Percentiles rank a stretch among this genome's conserved stretches.
These are phyloP conservation scores for Sphaerophoria taeniata DNA, from an alignment of 2,888 invertebrate species.

Conservation along the genomic window DNA sequence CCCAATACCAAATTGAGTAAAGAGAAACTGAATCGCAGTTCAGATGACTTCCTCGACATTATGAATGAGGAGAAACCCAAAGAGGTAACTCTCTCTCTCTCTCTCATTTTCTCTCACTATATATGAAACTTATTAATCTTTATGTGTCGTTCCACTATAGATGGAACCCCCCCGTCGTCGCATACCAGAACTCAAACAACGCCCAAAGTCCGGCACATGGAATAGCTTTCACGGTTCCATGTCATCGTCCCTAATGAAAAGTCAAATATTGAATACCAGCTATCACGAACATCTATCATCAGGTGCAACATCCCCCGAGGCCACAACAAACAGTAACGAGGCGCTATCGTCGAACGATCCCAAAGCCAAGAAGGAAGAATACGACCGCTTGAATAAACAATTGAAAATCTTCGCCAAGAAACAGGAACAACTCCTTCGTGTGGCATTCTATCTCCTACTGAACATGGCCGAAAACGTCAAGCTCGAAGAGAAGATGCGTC, in stretches of 20 bases:
- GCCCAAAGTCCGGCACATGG: conserved; percentile 91
- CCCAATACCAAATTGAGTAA: conserved; percentile 80
- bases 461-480: conserved; percentile 98
- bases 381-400: conserved; percentile 90
- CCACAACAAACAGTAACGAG: conserved; percentile 81
- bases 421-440: conserved; percentile 95
- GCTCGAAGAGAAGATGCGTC: conserved; percentile 98
- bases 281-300: conserved; percentile 87
- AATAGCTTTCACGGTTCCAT: conserved; percentile 83
- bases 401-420: conserved; percentile 93
- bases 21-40: conserved; percentile 81
- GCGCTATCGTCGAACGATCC: conserved; percentile 81
- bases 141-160: conserved; percentile 69
- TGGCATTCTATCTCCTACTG: conserved; percentile 95
- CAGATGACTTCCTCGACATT: conserved; percentile 82
- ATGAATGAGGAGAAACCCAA: conserved; percentile 83
- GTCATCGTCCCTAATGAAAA: conserved; percentile 84
- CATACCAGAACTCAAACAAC: conserved; percentile 88
- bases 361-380: conserved; percentile 87
- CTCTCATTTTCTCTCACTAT: background rate
- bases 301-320: conserved; percentile 80
- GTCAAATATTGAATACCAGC: conserved; percentile 87
- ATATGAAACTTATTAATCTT: background rate
- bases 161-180: conserved; percentile 87
- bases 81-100: conserved; percentile 78